Conservation (phyloP, 2,113 vertebrate genomes). For the Sinocyclocheilus rhinocerous region DNA sequence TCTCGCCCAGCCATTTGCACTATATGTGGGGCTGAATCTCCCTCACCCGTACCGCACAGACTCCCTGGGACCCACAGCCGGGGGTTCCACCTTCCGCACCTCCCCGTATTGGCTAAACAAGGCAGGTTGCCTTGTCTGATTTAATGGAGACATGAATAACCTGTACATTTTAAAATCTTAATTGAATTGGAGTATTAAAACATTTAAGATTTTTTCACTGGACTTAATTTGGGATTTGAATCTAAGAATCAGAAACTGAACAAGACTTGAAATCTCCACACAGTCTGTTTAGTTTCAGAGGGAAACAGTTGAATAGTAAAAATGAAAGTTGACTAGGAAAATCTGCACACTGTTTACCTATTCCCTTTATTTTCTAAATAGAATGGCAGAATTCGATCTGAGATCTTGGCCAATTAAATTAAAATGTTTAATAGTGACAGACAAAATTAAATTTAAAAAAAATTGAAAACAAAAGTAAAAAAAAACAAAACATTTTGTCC, state of each 20-base stretch:
- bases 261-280: not conserved
- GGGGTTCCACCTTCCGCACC: conserved; percentile 91
- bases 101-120: conserved; percentile 93
- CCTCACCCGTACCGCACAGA: conserved; percentile 92
- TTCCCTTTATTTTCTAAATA: not conserved
- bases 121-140: conserved; percentile 68
- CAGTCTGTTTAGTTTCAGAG: not conserved
- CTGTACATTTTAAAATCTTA: not conserved
- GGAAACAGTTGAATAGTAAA: not conserved
- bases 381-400: not conserved
- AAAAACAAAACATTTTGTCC: not conserved
- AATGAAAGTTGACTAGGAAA: not conserved
- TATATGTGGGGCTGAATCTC: conserved; percentile 94
- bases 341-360: not conserved
- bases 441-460: not conserved
- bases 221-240: not conserved
- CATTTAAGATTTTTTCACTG: not conserved
- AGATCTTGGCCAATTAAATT: not conserved
- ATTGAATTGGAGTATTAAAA: not conserved
- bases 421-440: not conserved
- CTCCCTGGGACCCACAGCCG: conserved; percentile 85
- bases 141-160: not conserved
- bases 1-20: conserved; percentile 81
- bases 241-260: not conserved
- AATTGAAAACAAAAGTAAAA: no score